phyloP scores from a whole-genome alignment of 2,888 invertebrate genomes.

The Melieria crassipennis region DNA sequence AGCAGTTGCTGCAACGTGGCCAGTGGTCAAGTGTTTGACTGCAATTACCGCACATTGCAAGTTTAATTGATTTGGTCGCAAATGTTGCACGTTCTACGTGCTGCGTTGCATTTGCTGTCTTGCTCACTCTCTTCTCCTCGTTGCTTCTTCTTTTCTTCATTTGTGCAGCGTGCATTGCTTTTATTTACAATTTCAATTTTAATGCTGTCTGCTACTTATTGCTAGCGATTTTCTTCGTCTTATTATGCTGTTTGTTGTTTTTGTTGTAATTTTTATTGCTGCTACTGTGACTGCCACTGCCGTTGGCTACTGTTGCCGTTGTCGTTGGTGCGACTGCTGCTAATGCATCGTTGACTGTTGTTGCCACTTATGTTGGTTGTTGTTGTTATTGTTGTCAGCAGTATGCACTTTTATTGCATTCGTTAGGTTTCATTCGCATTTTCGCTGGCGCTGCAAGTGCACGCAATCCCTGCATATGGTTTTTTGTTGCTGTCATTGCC shows the following conservation, averaged over 20 bases:
- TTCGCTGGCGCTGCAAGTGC: too few relatives aligned
- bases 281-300: neutral
- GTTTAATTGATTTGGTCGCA: slow-evolving; percentile 57
- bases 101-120: neutral
- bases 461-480: neutral
- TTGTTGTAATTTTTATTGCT: neutral
- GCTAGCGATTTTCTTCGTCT: slow-evolving; percentile 5
- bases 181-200: slow-evolving; percentile 27
- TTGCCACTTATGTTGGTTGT: neutral
- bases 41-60: slow-evolving; percentile 56
- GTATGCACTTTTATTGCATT: too few relatives aligned
- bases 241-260: neutral
- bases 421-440: too few relatives aligned
- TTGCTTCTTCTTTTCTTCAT: slow-evolving; percentile 1
- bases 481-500: neutral
- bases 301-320: neutral
- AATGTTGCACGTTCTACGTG: slow-evolving; percentile 23
- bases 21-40: slow-evolving; percentile 54
- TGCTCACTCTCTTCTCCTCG: neutral
- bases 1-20: slow-evolving; percentile 16
- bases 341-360: slow-evolving; percentile 1
- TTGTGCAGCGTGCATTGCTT: too few relatives aligned
- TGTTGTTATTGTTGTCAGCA: slow-evolving; percentile 1
- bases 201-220: slow-evolving; percentile 16
- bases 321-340: neutral